Conservation (phyloP, 2,113 vertebrate genomes). For the Elachura formosa region DNA sequence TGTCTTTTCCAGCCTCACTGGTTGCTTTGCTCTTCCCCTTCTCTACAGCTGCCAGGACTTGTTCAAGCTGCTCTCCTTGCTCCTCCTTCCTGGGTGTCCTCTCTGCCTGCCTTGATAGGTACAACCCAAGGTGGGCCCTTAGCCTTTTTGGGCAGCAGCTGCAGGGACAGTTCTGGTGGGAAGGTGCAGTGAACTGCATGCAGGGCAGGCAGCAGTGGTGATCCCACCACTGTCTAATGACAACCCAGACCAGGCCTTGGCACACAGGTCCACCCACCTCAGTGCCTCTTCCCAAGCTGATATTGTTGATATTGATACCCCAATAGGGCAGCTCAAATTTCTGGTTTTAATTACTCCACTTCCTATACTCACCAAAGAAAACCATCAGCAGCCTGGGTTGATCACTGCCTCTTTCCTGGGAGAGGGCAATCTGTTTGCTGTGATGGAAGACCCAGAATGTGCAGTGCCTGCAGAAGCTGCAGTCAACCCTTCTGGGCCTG, state of each 20-base stretch:
- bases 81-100: neutral
- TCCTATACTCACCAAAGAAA: neutral
- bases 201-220: rapidly evolving
- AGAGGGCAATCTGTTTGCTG: neutral
- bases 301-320: no score
- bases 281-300: neutral
- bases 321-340: neutral
- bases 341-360: neutral
- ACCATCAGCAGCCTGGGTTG: neutral
- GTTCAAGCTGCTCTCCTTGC: neutral
- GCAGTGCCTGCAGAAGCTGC: neutral
- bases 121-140: neutral
- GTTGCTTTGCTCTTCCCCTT: neutral
- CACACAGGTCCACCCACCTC: neutral
- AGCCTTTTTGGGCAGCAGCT: neutral
- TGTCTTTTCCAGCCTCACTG: neutral
- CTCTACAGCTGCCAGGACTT: neutral
- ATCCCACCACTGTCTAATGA: neutral
- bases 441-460: neutral
- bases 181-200: neutral
- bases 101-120: neutral
- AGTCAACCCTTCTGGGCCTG: neutral
- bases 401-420: neutral
- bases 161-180: neutral
- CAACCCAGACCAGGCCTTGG: neutral